Evolutionary conservation across 92 coral and sea anemone species (phyloP).

Genomic region (Zoanthus gigantus): DNA sequence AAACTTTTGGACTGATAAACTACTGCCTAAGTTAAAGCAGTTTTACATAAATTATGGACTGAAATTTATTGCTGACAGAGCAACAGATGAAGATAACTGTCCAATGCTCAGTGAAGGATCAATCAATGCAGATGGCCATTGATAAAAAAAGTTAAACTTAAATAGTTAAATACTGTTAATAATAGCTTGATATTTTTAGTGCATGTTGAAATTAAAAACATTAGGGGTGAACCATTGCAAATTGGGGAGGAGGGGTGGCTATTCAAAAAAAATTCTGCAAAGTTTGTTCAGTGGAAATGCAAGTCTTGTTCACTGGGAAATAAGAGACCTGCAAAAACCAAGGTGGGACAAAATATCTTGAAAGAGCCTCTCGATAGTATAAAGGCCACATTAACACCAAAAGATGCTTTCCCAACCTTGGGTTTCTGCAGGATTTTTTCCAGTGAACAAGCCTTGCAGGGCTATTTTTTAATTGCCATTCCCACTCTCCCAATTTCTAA

Average conservation of each 20-base stretch:
- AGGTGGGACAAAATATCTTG: neutral
- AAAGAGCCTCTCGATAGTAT: too few relatives aligned
- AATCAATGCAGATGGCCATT: constrained; percentile 2
- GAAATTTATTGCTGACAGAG: constrained; percentile 34
- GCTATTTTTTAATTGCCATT: too few relatives aligned
- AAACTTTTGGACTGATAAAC: constrained; percentile 32
- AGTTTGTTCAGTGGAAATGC: constrained; percentile 8
- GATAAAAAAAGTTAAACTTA: neutral
- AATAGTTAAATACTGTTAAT: constrained; percentile 7
- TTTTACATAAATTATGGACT: constrained; percentile 48
- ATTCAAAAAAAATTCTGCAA: constrained; percentile 6
- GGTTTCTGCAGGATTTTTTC: too few relatives aligned
- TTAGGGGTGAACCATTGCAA: constrained; percentile 16
- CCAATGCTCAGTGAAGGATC: neutral
- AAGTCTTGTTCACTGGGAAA: constrained; percentile 12
- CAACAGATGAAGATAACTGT: neutral
- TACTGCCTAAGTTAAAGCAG: constrained; percentile 38
- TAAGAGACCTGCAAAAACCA: constrained; percentile 15
- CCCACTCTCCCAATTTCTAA: too few relatives aligned
- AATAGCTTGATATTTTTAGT: neutral
- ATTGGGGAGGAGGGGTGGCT: constrained; percentile 16
- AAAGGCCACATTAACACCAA: too few relatives aligned
- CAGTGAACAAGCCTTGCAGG: too few relatives aligned
- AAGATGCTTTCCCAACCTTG: too few relatives aligned
- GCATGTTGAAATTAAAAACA: constrained; percentile 7